Evolutionary conservation across 2,113 vertebrate genomes (phyloP).

Genomic region (Apaloderma vittatum): DNA sequence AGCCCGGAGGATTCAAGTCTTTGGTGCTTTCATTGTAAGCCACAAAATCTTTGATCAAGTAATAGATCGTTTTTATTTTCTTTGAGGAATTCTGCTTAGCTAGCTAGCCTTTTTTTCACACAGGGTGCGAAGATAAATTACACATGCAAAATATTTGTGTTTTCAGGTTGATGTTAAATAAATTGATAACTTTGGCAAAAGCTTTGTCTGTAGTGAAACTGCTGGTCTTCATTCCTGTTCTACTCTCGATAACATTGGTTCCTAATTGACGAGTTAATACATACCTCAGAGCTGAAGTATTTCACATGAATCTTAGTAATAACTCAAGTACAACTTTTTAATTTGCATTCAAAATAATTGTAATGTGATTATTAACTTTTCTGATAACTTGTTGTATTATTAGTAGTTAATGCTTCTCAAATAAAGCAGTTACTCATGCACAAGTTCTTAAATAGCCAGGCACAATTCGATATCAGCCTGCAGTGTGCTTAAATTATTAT

Average conservation of each 20-base stretch:
- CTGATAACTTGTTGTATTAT: not conserved
- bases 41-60: not conserved
- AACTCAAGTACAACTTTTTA: not conserved
- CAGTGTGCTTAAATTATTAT: not conserved
- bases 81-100: not conserved
- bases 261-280: not conserved
- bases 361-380: not conserved
- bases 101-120: not conserved
- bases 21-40: not conserved
- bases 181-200: not conserved
- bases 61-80: not conserved
- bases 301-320: not conserved
- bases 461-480: not conserved
- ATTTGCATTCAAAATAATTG: not conserved
- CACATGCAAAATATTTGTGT: accelerated
- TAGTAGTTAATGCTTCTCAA: not conserved
- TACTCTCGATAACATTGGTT: not conserved
- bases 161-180: not conserved
- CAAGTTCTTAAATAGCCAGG: not conserved
- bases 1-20: not conserved
- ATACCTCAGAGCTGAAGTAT: not conserved
- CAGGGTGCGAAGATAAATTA: not conserved
- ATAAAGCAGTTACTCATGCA: not conserved
- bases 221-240: not conserved
- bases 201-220: not conserved